Base-by-base conservation (phyloP, 2,113 vertebrate genomes). In the Agapornis roseicollis region DNA sequence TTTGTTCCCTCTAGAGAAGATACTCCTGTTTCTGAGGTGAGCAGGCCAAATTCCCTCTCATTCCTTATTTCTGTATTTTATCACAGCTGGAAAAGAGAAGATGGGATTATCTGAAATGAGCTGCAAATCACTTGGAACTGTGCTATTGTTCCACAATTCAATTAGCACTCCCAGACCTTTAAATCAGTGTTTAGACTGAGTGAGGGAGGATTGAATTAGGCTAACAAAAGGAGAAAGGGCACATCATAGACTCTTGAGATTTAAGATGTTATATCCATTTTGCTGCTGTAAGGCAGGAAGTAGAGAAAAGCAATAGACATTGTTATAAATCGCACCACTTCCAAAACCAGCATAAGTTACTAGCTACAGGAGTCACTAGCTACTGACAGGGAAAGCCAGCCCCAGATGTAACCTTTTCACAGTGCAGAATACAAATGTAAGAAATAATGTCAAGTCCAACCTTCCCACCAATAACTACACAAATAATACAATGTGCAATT, bases 181-280 rank as follows among this genome's bases (percentile, higher is more conserved):
- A 92, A 91, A 96, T 78, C 71, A 88, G 66, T 97, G 95, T 97
- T 98, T 98, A 97, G 93, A 96, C 46, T 93, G 95, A 96, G 74
- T 49, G 27, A 83, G 46, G 84, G 60, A 93, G 60, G 52, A 52
- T 95, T 94, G 93, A 95, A 88, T 92, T 92, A 96, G 69, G 91
- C 79, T 93, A 92, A 97, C 81, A 91, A 89, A 94, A 90, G 94
- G 52, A 97, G 87, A 97, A 97, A 96, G 91, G 80, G 95, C 73
- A 96, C 47, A 85, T 65, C 78, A 91, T 41, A 91, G 85, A 37
- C 84, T 96, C 85, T 92, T 91, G 89, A 96, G 93, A 95, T 88
- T 96, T 90, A 97, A 89, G 93, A 97, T 84, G 76, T 63, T 90
- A 74, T 90, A 90, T 95, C 91, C 95, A 80, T 95, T 95, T 85